Conservation (phyloP, 92 coral and sea anemone genomes). For the Porites lobata region DNA sequence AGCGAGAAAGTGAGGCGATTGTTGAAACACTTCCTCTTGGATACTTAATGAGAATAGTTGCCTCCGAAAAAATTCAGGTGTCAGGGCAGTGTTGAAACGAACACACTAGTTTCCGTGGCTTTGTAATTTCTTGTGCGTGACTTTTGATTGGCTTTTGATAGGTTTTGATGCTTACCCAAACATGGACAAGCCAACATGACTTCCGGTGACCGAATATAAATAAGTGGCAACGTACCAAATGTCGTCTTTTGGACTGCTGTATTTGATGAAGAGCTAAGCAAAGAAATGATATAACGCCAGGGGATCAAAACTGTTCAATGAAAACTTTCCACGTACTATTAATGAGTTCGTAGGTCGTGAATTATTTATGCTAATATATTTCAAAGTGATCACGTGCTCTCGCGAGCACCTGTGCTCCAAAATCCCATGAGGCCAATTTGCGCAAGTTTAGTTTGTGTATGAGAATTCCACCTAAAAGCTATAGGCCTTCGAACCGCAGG, state of each 20-base stretch:
- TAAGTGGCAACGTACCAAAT: background rate
- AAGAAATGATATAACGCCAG: conserved; percentile 36
- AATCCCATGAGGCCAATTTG: conserved; percentile 93
- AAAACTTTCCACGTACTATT: conserved; percentile 51
- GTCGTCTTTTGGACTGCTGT: background rate
- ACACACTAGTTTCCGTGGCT: background rate
- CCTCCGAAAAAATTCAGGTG: conserved; percentile 8
- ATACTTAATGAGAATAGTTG: background rate
- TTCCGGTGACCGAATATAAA: conserved; percentile 2
- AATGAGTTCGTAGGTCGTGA: conserved; percentile 1
- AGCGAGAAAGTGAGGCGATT: background rate
- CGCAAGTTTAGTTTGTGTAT: conserved; percentile 86
- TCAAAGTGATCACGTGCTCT: conserved; percentile 69
- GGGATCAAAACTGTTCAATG: conserved; percentile 43
- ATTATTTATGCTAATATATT: conserved; percentile 66
- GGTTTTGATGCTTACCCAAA: background rate
- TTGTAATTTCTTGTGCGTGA: conserved; percentile 6
- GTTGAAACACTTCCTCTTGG: background rate
- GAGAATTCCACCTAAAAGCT: conserved; percentile 86
- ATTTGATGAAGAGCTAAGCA: conserved; percentile 11
- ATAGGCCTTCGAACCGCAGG: conserved; percentile 64
- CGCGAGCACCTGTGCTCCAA: conserved; percentile 82
- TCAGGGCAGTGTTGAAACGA: background rate
- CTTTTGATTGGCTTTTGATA: background rate
- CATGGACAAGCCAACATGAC: background rate